phyloP scores from a whole-genome alignment of 2,113 vertebrate species.

The Oreochromis aureus region DNA sequence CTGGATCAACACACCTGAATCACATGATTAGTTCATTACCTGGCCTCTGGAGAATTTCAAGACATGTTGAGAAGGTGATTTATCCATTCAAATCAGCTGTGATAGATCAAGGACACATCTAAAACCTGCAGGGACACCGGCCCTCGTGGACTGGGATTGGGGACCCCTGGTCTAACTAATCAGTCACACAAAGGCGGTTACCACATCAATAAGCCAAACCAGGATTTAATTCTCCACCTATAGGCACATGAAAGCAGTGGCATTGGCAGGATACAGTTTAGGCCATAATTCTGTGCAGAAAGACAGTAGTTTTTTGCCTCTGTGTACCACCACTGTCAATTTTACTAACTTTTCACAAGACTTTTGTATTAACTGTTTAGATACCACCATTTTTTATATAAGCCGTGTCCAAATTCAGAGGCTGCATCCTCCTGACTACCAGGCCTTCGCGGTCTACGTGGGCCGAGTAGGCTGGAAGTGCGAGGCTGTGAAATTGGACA shows the following conservation, averaged over 20 bases:
- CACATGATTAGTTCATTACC: too few species aligned
- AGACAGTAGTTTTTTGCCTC: neutral
- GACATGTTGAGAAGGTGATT: too few species aligned
- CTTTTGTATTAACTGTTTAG: neutral
- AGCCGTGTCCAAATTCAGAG: neutral
- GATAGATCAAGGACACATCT: too few species aligned
- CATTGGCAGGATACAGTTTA: neutral
- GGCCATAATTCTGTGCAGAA: neutral
- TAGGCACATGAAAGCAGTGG: neutral
- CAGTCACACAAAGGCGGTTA: neutral
- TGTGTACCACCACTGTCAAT: neutral
- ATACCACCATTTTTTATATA: neutral
- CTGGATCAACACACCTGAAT: too few species aligned
- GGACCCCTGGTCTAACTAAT: neutral
- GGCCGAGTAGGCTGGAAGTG: fast-evolving
- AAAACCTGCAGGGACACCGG: too few species aligned
- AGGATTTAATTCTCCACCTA: neutral
- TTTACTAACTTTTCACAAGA: neutral
- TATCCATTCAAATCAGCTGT: too few species aligned
- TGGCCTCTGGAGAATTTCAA: too few species aligned
- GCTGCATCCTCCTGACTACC: neutral
- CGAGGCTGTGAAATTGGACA: neutral
- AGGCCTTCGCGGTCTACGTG: fast-evolving
- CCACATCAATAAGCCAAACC: neutral
- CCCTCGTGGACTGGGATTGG: too few species aligned